Conservation (phyloP, 2,888 invertebrate genomes). For the Hedychridium roseum region DNA sequence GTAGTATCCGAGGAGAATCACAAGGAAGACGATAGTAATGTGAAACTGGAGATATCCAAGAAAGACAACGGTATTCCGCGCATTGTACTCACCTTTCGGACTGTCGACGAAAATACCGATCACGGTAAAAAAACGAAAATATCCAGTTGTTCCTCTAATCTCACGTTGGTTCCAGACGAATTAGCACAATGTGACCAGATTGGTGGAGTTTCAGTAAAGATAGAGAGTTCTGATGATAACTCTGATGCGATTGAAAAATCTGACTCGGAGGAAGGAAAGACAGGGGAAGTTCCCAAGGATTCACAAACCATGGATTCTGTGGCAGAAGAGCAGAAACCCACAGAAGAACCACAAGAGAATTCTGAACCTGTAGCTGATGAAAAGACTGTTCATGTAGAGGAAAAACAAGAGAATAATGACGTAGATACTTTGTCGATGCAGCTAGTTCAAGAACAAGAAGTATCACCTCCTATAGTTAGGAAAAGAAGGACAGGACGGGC, state of each 20-base stretch:
- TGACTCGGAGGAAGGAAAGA: slow-evolving; percentile 63
- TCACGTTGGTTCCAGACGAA: slow-evolving; percentile 58
- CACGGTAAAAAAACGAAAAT: slow-evolving; percentile 59
- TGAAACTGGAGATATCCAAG: slow-evolving; percentile 34
- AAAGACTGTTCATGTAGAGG: slow-evolving; percentile 14
- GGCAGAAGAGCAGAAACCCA: slow-evolving; percentile 12
- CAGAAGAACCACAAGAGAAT: slow-evolving; percentile 9
- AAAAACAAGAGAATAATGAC: slow-evolving; percentile 24
- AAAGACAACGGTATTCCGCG: slow-evolving; percentile 66
- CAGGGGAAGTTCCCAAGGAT: slow-evolving; percentile 20
- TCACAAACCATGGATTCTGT: slow-evolving; percentile 19
- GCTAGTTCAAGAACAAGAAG: slow-evolving; percentile 16
- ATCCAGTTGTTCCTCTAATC: slow-evolving; percentile 58
- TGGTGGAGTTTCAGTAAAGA: slow-evolving; percentile 61
- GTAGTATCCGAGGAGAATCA: slow-evolving; percentile 23
- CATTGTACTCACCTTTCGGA: slow-evolving; percentile 72
- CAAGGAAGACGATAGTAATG: slow-evolving; percentile 22
- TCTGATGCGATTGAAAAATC: slow-evolving; percentile 64
- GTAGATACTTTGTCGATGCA: slow-evolving; percentile 5
- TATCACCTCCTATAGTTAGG: slow-evolving; percentile 37
- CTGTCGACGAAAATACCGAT: slow-evolving; percentile 63
- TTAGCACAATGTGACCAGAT: slow-evolving; percentile 56
- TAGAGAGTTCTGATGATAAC: slow-evolving; percentile 56
- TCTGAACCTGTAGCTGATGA: slow-evolving; percentile 13
- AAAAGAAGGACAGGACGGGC: slow-evolving; percentile 49